Percentiles rank a stretch among this genome's conserved stretches.
phyloP scores from a whole-genome alignment of 2,797 vertebrate genomes.

The Gymnoscopelus microlampas region DNA sequence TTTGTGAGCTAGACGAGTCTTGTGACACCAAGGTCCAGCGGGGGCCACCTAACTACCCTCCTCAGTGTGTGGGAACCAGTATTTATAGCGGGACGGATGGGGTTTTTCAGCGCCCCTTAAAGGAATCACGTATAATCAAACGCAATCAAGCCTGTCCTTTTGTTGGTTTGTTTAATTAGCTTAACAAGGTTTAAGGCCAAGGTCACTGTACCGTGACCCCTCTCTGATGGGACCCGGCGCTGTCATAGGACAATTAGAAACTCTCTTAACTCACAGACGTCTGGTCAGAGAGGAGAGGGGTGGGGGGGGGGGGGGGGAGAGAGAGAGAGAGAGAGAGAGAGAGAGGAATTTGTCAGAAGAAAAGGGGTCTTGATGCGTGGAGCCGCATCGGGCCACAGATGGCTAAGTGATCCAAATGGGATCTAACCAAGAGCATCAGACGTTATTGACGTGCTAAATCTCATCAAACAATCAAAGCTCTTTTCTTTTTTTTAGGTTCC shows the following conservation, averaged over 20 bases:
- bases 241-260: conserved; percentile 66
- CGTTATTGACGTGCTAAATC: conserved; percentile 62
- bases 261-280: conserved; percentile 63
- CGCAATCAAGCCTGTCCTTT: conserved; percentile 45
- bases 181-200: conserved; percentile 73
- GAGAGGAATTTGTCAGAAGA: conserved; percentile 44
- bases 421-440: conserved; percentile 56
- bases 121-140: conserved; percentile 24
- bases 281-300: conserved; percentile 18
- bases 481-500: background rate
- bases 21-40: conserved; percentile 59
- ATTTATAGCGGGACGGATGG: conserved; percentile 14
- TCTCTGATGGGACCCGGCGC: conserved; percentile 52
- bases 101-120: conserved; percentile 30
- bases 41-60: conserved; percentile 26
- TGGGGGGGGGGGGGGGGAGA: background rate
- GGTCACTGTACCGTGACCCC: conserved; percentile 51
- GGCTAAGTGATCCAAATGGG: conserved; percentile 60
- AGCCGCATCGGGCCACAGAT: conserved; percentile 41
- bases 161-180: conserved; percentile 60
- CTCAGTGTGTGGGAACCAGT: conserved; percentile 25
- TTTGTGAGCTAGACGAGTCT: conserved; percentile 55
- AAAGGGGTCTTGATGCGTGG: conserved; percentile 26
- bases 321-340: conserved; percentile 23
- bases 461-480: conserved; percentile 64